Evolutionary conservation across 2,113 vertebrate species (phyloP).

Genomic region (Tichodroma muraria): DNA sequence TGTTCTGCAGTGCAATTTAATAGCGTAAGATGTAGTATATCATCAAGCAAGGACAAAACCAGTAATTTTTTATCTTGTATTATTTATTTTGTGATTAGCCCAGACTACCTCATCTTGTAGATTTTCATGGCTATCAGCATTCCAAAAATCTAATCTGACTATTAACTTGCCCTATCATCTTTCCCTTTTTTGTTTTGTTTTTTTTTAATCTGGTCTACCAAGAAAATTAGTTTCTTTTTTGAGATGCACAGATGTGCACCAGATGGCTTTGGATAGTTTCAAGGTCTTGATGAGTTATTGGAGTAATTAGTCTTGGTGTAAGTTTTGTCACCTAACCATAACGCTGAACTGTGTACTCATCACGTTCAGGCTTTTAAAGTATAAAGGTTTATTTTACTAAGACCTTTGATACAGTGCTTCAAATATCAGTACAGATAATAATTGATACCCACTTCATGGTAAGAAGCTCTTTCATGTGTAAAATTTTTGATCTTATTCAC

Average conservation of each 20-base stretch:
- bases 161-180: background rate
- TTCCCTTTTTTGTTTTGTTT: background rate
- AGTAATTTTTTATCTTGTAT: background rate
- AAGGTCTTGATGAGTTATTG: conserved; percentile 30
- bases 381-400: background rate
- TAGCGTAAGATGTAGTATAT: background rate
- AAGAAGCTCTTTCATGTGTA: background rate
- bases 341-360: background rate
- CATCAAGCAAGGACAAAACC: background rate
- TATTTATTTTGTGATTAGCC: background rate
- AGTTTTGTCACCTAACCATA: background rate
- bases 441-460: background rate
- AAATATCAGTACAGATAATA: background rate
- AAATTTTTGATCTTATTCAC: background rate
- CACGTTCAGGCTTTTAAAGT: background rate
- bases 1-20: background rate
- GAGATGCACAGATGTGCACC: conserved; percentile 6
- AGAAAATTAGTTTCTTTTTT: background rate
- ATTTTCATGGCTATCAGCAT: background rate
- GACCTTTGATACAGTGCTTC: background rate
- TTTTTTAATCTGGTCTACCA: background rate
- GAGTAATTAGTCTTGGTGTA: conserved; percentile 31
- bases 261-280: conserved; percentile 47
- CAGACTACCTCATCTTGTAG: background rate
- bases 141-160: background rate